Base-by-base conservation (phyloP, 2,113 vertebrate genomes). In the Vimba vimba region DNA sequence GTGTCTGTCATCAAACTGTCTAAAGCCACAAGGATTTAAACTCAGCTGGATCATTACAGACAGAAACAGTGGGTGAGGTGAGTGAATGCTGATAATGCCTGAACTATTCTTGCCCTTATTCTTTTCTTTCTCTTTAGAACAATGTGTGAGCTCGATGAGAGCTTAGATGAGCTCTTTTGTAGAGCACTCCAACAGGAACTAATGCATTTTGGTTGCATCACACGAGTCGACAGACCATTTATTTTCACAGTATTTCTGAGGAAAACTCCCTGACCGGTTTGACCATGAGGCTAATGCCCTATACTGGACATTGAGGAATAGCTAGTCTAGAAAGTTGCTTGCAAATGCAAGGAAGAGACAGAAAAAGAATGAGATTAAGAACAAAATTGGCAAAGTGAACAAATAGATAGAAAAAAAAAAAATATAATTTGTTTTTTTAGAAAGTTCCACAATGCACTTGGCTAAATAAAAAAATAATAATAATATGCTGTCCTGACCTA, bases 11-110 rank as follows among this genome's bases (percentile, higher is more conserved):
- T 87, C 79, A 77, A 81, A 30, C 60, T 55, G 36, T 85, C 62
- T 82, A 82, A 82, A 68, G 50, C 39, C 62, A 52, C 19, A 60
- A 59, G 69, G 13, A 47, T 30, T 74, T 85, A 71, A 82, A 68
- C 27, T 59, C n/a, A 76, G 75, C 47, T 74, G 6, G 25, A 79
- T 88, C 80, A 25, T 86, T 88, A 66, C 75, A 79, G 27, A 83
- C 25, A 47, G 57, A 57, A 62, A 85, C 75, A 57, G 75, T 39
- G 62, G 47, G 73, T 25, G n/a, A 68, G 47, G 7, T 64, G 59
- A 47, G 84, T 13, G 45, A 36, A 76, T 60, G 83, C 60, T 77
- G 62, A 30, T 6, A 50, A 27, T 25, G 36, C 17, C 45, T 57
- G 47, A 87, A 82, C 83, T 50, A 50, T 77, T 45, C 57, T 3